Evolutionary conservation across 2,888 invertebrate species (phyloP).

Genomic region (Tetanocera ferruginea): DNA sequence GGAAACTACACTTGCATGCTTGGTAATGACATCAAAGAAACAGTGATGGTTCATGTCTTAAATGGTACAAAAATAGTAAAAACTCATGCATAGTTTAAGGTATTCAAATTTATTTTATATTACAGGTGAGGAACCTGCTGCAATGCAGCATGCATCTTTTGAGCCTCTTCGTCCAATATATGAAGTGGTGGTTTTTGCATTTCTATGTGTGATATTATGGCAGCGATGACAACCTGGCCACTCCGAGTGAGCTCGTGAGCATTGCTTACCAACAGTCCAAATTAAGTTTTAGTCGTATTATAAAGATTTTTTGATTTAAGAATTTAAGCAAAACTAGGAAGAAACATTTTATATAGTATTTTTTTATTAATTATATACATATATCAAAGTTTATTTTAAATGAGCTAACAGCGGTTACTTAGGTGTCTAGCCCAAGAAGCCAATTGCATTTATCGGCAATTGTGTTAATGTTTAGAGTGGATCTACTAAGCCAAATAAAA

Average conservation of each 20-base stretch:
- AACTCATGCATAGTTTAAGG: background rate
- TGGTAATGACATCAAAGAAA: constrained; percentile 79
- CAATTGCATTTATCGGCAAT: too few relatives aligned
- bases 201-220: constrained; percentile 54
- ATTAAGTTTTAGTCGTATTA: background rate
- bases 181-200: constrained; percentile 63
- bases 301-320: background rate
- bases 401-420: too few relatives aligned
- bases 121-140: constrained; percentile 69
- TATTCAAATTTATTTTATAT: background rate
- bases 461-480: too few relatives aligned
- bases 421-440: too few relatives aligned
- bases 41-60: constrained; percentile 82
- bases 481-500: too few relatives aligned
- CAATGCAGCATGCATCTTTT: constrained; percentile 68
- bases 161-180: constrained; percentile 56
- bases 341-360: too few relatives aligned
- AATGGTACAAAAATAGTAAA: constrained; percentile 74
- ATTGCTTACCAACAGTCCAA: background rate
- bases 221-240: constrained; percentile 57
- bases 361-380: background rate
- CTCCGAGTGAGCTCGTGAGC: background rate
- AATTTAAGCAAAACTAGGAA: too few relatives aligned
- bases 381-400: too few relatives aligned
- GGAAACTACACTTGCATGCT: constrained; percentile 85